These are phyloP conservation scores for Acanthosepion lycidas DNA, from an alignment of 2,888 invertebrate genomes.

Conservation along the genomic window DNA sequence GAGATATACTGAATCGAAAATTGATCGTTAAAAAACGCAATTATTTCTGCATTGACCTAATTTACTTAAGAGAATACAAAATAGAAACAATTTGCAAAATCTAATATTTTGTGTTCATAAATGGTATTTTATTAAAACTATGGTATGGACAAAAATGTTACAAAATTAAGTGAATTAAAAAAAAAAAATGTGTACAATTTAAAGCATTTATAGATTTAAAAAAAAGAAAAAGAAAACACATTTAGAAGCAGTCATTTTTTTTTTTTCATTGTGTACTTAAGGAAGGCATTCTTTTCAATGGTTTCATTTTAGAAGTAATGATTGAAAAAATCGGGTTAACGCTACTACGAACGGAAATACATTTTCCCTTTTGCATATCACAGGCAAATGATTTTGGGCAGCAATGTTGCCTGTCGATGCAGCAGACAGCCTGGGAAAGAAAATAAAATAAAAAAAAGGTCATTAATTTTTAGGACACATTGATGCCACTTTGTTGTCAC, in stretches of 20 bases:
- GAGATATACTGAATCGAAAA: no score
- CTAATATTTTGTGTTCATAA: no score
- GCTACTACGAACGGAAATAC: neutral
- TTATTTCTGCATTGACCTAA: no score
- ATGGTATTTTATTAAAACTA: no score
- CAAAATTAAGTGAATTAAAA: neutral
- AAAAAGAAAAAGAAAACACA: neutral
- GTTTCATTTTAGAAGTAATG: neutral
- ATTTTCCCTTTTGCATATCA: slow-evolving; percentile 55
- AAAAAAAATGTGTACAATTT: neutral
- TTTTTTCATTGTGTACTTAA: neutral
- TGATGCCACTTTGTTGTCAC: neutral
- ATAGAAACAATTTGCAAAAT: no score
- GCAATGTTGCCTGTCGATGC: slow-evolving; percentile 69
- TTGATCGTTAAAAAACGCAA: no score
- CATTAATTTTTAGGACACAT: neutral
- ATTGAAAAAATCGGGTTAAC: neutral
- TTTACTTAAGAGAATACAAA: no score
- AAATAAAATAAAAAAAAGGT: neutral
- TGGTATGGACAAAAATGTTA: no score
- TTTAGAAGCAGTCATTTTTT: neutral
- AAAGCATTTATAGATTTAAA: neutral
- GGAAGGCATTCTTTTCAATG: neutral
- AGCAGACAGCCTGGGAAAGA: slow-evolving; percentile 67
- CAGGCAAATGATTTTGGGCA: slow-evolving; percentile 65